Conservation (phyloP, 2,888 invertebrate genomes). For the Lycaena phlaeas region DNA sequence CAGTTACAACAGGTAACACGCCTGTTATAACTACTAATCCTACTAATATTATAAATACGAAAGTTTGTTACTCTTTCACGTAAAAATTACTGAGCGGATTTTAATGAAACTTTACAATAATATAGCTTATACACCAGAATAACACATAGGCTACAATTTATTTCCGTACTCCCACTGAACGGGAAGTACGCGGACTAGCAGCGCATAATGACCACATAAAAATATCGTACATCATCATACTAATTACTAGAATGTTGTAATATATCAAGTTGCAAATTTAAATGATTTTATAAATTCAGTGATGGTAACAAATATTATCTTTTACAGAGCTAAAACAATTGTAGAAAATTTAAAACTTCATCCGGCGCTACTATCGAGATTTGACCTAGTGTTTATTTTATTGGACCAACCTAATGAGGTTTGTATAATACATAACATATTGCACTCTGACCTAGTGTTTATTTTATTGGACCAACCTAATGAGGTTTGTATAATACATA, state of each 20-base stretch:
- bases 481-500: slow-evolving; percentile 76
- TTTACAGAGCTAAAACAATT: slow-evolving; percentile 81
- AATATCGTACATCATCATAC: too few relatives aligned
- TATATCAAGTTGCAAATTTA: too few relatives aligned
- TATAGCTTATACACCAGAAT: too few relatives aligned
- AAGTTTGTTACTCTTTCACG: too few relatives aligned
- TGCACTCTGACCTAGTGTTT: slow-evolving; percentile 93
- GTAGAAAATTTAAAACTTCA: slow-evolving; percentile 91
- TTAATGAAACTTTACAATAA: too few relatives aligned
- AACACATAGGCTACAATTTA: too few relatives aligned
- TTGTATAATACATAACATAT: too few relatives aligned
- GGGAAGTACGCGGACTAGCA: not conserved
- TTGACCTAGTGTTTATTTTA: slow-evolving; percentile 93
- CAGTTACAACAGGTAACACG: slow-evolving; percentile 81
- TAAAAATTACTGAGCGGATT: too few relatives aligned
- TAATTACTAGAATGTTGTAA: too few relatives aligned
- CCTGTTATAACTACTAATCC: not conserved
- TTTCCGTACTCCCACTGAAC: too few relatives aligned
- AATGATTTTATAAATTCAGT: not conserved
- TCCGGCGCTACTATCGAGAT: slow-evolving; percentile 89
- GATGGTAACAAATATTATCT: not conserved
- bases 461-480: slow-evolving; percentile 90
- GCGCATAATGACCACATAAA: not conserved
- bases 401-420: slow-evolving; percentile 90
- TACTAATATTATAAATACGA: too few relatives aligned